These are phyloP conservation scores for Apotomis turbidana DNA, from an alignment of 2,888 invertebrate species.

Conservation along the genomic window DNA sequence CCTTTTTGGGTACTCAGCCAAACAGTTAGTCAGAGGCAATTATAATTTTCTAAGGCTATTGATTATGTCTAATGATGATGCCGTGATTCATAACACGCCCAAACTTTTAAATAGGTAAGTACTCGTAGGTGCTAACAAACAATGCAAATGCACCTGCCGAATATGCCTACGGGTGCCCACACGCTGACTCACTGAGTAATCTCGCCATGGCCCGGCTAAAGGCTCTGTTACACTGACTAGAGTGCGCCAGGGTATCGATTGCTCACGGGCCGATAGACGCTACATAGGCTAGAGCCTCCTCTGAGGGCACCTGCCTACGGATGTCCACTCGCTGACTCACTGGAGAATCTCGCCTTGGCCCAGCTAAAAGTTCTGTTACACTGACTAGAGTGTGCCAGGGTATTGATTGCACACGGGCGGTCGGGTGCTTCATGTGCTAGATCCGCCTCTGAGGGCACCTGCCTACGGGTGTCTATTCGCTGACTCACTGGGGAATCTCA, in stretches of 20 bases:
- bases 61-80: constrained; percentile 24
- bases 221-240: not conserved
- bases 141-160: constrained; percentile 47
- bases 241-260: too few species aligned
- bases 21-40: too few species aligned
- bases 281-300: too few species aligned
- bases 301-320: too few species aligned
- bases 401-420: too few species aligned
- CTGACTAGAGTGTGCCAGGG: not conserved
- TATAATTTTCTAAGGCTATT: not conserved
- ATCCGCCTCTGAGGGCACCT: too few species aligned
- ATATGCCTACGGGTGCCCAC: constrained; percentile 50
- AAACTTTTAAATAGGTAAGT: constrained; percentile 10
- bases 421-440: too few species aligned
- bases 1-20: too few species aligned
- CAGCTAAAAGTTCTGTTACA: constrained; percentile 18
- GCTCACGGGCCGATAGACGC: too few species aligned
- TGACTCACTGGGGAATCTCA: too few species aligned
- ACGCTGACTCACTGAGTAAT: constrained; percentile 48
- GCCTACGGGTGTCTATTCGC: too few species aligned
- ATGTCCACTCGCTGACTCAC: constrained; percentile 40
- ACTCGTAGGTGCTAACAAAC: constrained; percentile 39
- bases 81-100: constrained; percentile 31
- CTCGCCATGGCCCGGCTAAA: constrained; percentile 47
- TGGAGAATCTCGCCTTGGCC: constrained; percentile 48